Percentiles rank a stretch among this genome's conserved stretches.
These are phyloP conservation scores for Seriola aureovittata DNA, from an alignment of 2,113 vertebrate genomes.

Conservation along the genomic window DNA sequence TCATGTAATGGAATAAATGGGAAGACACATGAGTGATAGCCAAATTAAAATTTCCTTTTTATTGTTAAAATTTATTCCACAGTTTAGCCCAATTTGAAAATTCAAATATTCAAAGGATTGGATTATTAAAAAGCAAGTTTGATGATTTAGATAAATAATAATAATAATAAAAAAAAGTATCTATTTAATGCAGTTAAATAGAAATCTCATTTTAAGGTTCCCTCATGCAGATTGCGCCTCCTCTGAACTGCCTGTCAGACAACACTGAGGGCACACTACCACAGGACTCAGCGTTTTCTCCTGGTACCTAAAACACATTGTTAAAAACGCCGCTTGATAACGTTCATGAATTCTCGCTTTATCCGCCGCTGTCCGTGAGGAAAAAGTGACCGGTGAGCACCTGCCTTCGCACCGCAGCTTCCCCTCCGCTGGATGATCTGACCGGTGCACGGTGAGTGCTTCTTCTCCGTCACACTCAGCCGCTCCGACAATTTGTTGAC, in stretches of 20 bases:
- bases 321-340: constrained; percentile 53
- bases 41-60: too few species aligned
- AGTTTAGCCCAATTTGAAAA: too few species aligned
- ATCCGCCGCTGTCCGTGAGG: constrained; percentile 37
- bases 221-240: background rate
- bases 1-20: too few species aligned
- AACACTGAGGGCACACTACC: background rate
- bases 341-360: constrained; percentile 49
- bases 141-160: too few species aligned
- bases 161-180: too few species aligned
- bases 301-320: constrained; percentile 76
- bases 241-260: constrained; percentile 44
- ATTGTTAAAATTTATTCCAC: too few species aligned
- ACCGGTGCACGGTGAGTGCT: constrained; percentile 47
- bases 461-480: constrained; percentile 23
- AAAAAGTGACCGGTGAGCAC: constrained; percentile 20
- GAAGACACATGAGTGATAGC: too few species aligned
- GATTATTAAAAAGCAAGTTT: too few species aligned
- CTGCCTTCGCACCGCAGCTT: constrained; percentile 17
- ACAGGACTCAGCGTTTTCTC: background rate
- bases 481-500: constrained; percentile 74
- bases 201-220: background rate
- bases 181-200: background rate
- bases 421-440: constrained; percentile 41
- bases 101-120: too few species aligned